Percentiles rank a stretch among this genome's conserved stretches.
These are phyloP conservation scores for Potamilus streckersoni DNA, from an alignment of 1,140 invertebrate genomes.

Conservation along the genomic window DNA sequence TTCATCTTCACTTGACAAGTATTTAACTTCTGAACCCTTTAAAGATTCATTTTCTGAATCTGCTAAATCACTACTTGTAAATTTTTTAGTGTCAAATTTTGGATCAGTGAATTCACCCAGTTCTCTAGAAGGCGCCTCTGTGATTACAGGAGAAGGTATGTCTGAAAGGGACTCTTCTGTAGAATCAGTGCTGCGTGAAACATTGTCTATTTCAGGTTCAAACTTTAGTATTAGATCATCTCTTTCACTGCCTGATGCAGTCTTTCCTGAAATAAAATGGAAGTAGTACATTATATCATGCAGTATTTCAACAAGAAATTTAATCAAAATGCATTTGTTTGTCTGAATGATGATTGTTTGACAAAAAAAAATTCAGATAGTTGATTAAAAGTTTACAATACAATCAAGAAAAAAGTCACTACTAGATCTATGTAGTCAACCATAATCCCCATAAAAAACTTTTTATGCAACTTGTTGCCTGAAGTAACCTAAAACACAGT, in stretches of 20 bases:
- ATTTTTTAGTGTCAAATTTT: too few relatives aligned
- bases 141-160: conserved; percentile 36
- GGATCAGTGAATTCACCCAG: too few relatives aligned
- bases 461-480: too few relatives aligned
- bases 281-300: not conserved
- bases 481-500: too few relatives aligned
- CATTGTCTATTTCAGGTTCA: conserved; percentile 47
- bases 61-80: not conserved
- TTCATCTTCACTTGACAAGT: too few relatives aligned
- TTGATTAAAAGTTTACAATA: too few relatives aligned
- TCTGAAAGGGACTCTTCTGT: conserved; percentile 55
- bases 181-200: conserved; percentile 60
- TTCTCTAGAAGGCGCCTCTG: not conserved
- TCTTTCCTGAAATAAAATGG: conserved; percentile 2
- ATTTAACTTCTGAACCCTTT: not conserved
- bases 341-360: too few relatives aligned
- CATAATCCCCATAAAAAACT: too few relatives aligned
- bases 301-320: not conserved
- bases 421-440: too few relatives aligned
- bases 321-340: too few relatives aligned
- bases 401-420: too few relatives aligned
- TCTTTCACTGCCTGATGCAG: conserved; percentile 1
- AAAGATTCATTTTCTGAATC: not conserved
- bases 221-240: conserved; percentile 26
- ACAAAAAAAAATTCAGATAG: too few relatives aligned